Base-by-base conservation (phyloP, 2,888 invertebrate species). In the Lordiphosa andalusiaca region DNA sequence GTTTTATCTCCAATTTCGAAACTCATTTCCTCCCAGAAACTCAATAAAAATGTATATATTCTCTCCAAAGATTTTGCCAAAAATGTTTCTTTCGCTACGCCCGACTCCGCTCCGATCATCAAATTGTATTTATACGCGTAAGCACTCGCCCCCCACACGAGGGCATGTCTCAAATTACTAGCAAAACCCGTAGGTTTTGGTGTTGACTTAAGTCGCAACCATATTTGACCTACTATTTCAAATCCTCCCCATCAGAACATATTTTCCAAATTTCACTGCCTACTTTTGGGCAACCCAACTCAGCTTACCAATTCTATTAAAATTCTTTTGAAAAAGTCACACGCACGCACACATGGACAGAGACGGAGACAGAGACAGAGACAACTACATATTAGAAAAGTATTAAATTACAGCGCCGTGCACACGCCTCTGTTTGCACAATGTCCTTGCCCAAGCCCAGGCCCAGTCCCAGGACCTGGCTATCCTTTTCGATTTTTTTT, bases 251-350 rank as follows among this genome's bases (percentile, higher is more conserved):
- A 37, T 38, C 19, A 42, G 5, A 63, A 52, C 61, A 78, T 61
- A 68, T 71, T 83, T 78, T 61, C 36, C 53, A 66, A 71, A 65
- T 57, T 62, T 53, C 57, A 53, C 50, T 58, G 78, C 68, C 78
- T 74, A 60, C 57, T 74, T 74, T 64, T 69, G 42, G 74, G 83
- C 13, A 41, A 62, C 40, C 57, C 67, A 64, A 50, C 84, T 80
- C 80, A 82, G 65, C 57, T 80, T 82, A 82, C 80, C 85, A 80
- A 80, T 80, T 84, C 83, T 78, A 80, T 80, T 84, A 84, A 80
- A 80, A 84, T 82, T 78, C 83, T 73, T 72, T 57, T 64, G 52
- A 66, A 68, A 74, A 71, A 59, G 61, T 58, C 56, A 65, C 39
- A 63, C 62, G 53, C 56, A 51, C 12, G 37, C 16, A 19, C 42